Evolutionary conservation across 2,797 vertebrate genomes (phyloP).

Genomic region (Tolypeutes matacus): DNA sequence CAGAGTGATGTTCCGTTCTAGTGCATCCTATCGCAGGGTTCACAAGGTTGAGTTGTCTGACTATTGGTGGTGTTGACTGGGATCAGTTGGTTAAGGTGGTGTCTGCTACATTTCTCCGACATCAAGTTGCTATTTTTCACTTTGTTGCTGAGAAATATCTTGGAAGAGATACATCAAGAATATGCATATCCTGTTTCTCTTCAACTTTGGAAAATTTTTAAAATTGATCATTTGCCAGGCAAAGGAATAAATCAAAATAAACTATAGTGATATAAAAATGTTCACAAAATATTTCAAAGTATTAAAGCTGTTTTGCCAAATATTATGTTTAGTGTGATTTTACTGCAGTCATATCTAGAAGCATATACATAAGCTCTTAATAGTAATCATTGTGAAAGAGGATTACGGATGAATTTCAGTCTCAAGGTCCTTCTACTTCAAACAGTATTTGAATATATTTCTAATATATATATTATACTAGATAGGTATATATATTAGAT

Average conservation of each 20-base stretch:
- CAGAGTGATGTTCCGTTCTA: neutral
- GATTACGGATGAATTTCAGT: neutral
- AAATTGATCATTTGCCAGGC: conserved; percentile 42
- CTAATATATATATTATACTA: neutral
- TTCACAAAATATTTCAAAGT: neutral
- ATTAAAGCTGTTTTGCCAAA: neutral
- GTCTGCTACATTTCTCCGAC: neutral
- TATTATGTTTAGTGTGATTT: neutral
- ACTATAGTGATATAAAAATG: neutral
- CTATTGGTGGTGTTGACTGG: neutral
- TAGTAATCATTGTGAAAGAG: neutral
- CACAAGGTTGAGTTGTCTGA: neutral
- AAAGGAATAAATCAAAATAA: conserved; percentile 27
- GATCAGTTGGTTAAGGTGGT: neutral
- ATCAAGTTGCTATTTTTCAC: neutral
- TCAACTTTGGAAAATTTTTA: neutral
- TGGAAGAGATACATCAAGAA: neutral
- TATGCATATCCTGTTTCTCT: neutral
- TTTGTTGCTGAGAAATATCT: neutral
- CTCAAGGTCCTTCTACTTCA: neutral
- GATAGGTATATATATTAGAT: neutral
- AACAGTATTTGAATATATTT: neutral
- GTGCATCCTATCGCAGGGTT: neutral
- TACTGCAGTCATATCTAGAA: neutral
- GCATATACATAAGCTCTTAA: neutral